Base-by-base conservation (phyloP, 2,888 invertebrate species). In the Melanotus villosus region DNA sequence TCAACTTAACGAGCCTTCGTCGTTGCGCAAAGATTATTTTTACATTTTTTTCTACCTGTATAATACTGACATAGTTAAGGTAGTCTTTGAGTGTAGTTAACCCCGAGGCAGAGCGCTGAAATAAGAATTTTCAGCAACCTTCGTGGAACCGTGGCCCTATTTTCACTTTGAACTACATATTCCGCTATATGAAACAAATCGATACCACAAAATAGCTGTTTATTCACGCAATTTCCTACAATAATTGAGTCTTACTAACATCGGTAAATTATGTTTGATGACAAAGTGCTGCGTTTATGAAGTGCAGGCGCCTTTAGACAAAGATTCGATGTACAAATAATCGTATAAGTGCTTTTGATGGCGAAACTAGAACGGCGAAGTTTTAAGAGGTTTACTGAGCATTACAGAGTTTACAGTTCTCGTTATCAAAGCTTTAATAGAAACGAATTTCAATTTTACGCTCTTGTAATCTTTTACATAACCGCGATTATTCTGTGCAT, bases 401-500 rank as follows among this genome's bases (percentile, higher is more conserved):
- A 47, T 47, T 47, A 47, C 23, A 14, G 23, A 47, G 47, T 47
- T 47, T 47, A 26, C 23, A 47, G 23, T 26, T 5, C 10, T 1
- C 12, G 23, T 21, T 26, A 47, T 45, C 21, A 45, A 45, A n/a
- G 4, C 45, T 16, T 7, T 47, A 47, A 47, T 47, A 26, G 47
- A 47, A 47, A 12, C 47, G 47, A 47, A 47, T 47, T 47, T 23
- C 47, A 23, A 47, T 47, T 47, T 47, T 47, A 47, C 47, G 47
- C 47, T 47, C 47, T 47, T 23, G 47, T 47, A 47, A 23, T 14
- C 23, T 47, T 47, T 23, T 47, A 47, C n/a, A 47, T 6, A 47
- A 26, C 47, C 45, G n/a, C 23, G 26, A 26, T 26, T 47, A n/a
- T 47, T 47, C 47, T 47, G 23, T 21, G 47, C 47, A 47, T 47